Base-by-base conservation (phyloP, 2,888 invertebrate genomes). In the Eupelmus urozonus region DNA sequence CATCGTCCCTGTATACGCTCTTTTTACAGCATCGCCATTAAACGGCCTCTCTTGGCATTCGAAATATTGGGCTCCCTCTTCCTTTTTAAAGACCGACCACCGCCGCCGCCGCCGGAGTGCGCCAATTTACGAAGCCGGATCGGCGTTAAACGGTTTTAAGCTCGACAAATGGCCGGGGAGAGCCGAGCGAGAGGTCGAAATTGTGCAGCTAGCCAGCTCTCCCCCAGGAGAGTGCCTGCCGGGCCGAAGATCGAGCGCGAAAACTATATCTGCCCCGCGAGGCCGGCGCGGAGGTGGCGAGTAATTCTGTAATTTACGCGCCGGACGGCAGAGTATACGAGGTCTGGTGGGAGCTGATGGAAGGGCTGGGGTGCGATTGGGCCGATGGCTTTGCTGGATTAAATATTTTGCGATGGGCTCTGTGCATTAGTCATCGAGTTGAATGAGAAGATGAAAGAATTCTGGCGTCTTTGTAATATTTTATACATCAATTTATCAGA, bases 71-170 rank as follows among this genome's bases (percentile, higher is more conserved):
- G 29, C 55, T 9, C 23, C 65, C 55, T 70, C 62, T 70, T 69
- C 57, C 63, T 70, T 40, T 62, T 76, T 76, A 57, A 62, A 57
- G 23, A 16, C 71, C 9, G 71, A 5, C 40, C 29, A 25, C 45
- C 9, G 45, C 45, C 9, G 27, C 18, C 5, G 45, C 25, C 63
- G 18, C 11, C n/a, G 53, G 16, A 20, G 55, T 45, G 29, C 49
- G 45, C 63, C 87, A 87, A 88, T 88, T 87, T 86, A 87, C 87
- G 83, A 84, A 84, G 85, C 82, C 79, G 81, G 80, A 80, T 80
- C 80, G 53, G 82, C 86, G 84, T 88, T 88, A 87, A 87, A 85
- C 84, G 85, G 85, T 87, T 87, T 87, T 87, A 87, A 88, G 87
- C 87, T 82, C 85, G 85, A 86, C 85, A 83, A 85, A 87, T 85